Conservation (phyloP, 2,113 vertebrate species). For the Saccopteryx leptura region DNA sequence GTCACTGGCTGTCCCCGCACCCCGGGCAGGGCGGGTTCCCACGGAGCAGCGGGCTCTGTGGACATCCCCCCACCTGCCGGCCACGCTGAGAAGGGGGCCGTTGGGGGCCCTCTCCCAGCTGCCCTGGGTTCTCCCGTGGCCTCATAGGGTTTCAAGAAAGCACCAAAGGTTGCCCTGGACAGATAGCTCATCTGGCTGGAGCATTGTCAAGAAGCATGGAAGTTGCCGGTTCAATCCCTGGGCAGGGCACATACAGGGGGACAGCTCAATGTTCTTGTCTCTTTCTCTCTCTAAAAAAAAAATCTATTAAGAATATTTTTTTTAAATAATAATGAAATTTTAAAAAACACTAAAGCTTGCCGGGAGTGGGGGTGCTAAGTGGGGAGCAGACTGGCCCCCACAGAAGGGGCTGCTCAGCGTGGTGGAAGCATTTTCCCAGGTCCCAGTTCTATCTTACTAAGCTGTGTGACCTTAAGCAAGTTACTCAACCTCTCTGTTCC, state of each 20-base stretch:
- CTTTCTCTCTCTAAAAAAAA: no score
- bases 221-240: no score
- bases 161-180: no score
- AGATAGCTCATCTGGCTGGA: no score
- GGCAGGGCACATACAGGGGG: no score
- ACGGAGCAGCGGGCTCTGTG: background rate
- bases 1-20: background rate
- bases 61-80: background rate
- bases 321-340: no score
- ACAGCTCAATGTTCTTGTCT: no score
- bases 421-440: accelerated
- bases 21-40: accelerated
- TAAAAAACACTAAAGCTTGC: background rate
- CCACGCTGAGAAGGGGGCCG: background rate
- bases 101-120: background rate
- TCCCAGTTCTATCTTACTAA: background rate
- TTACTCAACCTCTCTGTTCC: background rate
- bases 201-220: no score
- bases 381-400: background rate
- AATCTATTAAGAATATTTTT: no score
- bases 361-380: background rate
- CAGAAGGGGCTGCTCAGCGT: accelerated
- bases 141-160: background rate
- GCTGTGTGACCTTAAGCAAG: background rate
- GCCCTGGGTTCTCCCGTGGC: background rate